These are phyloP conservation scores for Colletes gigas DNA, from an alignment of 1,140 invertebrate species.

Conservation along the genomic window DNA sequence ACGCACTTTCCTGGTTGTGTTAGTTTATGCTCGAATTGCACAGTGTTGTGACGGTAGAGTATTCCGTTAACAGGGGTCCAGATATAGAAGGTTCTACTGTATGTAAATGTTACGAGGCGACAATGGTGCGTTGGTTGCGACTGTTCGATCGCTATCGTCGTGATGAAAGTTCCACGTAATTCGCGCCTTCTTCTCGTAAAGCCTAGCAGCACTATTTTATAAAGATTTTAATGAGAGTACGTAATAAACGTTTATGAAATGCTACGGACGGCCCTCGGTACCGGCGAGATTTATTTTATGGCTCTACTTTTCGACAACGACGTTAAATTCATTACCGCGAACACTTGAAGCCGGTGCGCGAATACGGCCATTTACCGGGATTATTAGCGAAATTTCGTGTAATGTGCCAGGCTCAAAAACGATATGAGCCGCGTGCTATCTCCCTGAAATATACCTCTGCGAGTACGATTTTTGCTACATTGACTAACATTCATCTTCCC, in stretches of 20 bases:
- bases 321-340: slow-evolving; percentile 70
- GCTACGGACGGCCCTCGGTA: slow-evolving; percentile 34
- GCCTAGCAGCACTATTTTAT: slow-evolving; percentile 58
- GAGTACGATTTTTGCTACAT: slow-evolving; percentile 7
- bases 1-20: too few species aligned
- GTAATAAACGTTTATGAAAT: slow-evolving; percentile 70
- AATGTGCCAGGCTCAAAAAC: slow-evolving; percentile 41
- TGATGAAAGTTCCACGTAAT: slow-evolving; percentile 30
- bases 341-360: slow-evolving; percentile 47
- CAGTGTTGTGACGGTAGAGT: too few species aligned
- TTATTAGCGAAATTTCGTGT: slow-evolving; percentile 65
- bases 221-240: slow-evolving; percentile 70
- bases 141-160: slow-evolving; percentile 45
- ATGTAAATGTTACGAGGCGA: too few species aligned
- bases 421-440: slow-evolving; percentile 24
- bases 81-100: too few species aligned
- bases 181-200: slow-evolving; percentile 40
- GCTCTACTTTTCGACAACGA: slow-evolving; percentile 70
- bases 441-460: background rate
- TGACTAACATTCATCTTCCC: background rate
- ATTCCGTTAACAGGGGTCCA: too few species aligned
- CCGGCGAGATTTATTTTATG: slow-evolving; percentile 67
- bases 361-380: slow-evolving; percentile 56
- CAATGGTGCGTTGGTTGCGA: background rate
- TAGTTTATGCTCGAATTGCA: too few species aligned